Evolutionary conservation across 2,888 invertebrate genomes (phyloP).

Genomic region (Agrochola litura): DNA sequence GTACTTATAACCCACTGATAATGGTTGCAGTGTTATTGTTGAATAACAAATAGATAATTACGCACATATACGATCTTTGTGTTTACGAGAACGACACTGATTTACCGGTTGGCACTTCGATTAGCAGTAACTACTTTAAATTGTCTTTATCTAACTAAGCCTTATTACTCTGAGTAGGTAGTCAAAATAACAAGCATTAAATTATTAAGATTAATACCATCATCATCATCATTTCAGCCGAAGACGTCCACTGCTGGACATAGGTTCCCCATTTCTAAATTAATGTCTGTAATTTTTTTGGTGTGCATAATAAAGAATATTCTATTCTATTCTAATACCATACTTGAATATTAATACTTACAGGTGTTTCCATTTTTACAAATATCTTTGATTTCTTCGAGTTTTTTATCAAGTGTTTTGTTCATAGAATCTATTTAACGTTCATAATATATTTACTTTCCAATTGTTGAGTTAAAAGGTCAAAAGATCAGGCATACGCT

Average conservation of each 20-base stretch:
- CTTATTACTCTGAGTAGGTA: no score
- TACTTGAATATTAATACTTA: neutral
- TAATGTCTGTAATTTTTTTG: no score
- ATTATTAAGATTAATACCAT: no score
- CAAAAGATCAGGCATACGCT: conserved; percentile 69
- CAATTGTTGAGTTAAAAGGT: conserved; percentile 66
- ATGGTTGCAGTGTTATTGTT: conserved; percentile 71
- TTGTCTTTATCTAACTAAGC: no score
- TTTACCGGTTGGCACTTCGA: no score
- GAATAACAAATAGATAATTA: conserved; percentile 66
- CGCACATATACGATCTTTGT: conserved; percentile 35
- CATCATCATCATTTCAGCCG: no score
- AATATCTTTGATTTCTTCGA: conserved; percentile 1
- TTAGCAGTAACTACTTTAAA: no score
- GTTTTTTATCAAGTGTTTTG: conserved; percentile 18
- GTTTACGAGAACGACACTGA: neutral
- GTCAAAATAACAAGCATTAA: no score
- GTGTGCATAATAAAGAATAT: no score
- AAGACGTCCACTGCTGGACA: no score
- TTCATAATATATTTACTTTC: conserved; percentile 57
- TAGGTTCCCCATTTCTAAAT: no score
- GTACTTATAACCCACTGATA: conserved; percentile 74
- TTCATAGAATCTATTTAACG: conserved; percentile 43
- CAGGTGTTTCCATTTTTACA: conserved; percentile 1
- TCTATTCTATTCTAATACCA: no score